These are phyloP conservation scores for Patella vulgata DNA, from an alignment of 1,140 invertebrate species.

Conservation along the genomic window DNA sequence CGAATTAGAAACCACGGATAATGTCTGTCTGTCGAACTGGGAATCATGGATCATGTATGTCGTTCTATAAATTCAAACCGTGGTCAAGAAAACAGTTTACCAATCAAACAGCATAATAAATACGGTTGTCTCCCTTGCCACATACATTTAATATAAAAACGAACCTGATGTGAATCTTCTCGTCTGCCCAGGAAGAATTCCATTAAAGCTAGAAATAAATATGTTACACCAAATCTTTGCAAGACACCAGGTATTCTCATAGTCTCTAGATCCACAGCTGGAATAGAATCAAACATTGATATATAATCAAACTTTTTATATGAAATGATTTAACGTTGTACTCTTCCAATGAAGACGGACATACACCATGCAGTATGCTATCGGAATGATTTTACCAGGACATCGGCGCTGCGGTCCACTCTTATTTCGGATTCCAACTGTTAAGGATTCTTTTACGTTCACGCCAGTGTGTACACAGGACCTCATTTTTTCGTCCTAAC, in stretches of 20 bases:
- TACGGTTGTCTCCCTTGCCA: neutral
- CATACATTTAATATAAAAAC: conserved; percentile 4
- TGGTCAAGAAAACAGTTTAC: neutral
- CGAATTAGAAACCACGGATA: too few species aligned
- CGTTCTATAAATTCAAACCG: too few species aligned
- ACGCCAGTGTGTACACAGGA: too few species aligned
- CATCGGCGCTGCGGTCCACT: too few species aligned
- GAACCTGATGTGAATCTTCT: conserved; percentile 48
- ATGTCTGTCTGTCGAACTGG: too few species aligned
- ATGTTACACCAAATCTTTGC: conserved; percentile 83
- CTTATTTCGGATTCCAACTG: too few species aligned
- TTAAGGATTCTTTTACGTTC: too few species aligned
- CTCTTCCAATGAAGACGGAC: too few species aligned
- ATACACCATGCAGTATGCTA: too few species aligned
- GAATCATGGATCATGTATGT: too few species aligned
- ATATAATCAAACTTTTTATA: neutral
- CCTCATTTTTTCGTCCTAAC: too few species aligned
- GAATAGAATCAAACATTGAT: conserved; percentile 23
- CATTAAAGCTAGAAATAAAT: conserved; percentile 79
- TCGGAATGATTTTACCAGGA: too few species aligned
- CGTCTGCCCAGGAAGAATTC: conserved; percentile 71
- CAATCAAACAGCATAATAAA: neutral
- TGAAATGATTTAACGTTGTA: neutral
- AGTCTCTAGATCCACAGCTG: conserved; percentile 70
- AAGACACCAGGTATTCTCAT: conserved; percentile 85